Evolutionary conservation across 2,113 vertebrate genomes (phyloP), one percentile per base, ranked within the genome.

Genomic region (Campylomormyrus numenius): DNA sequence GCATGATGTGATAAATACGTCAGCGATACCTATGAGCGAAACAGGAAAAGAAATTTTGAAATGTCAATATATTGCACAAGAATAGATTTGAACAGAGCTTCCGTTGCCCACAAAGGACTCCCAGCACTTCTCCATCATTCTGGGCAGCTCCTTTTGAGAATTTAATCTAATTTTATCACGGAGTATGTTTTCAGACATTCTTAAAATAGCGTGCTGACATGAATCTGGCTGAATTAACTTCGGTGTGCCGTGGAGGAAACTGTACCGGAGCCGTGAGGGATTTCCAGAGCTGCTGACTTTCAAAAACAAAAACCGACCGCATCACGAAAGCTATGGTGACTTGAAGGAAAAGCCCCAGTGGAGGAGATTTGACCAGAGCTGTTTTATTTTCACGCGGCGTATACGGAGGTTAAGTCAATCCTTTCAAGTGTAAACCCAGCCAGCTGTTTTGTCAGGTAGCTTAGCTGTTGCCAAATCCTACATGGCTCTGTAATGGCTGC

Each of bases 121-220:
- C 10, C 17, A 39, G 88, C 31, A 62, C 39, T 85, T 89, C 58
- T 56, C 52, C 52, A 85, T 77, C 42, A 86, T 19, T 86, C 88
- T 17, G 19, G 5, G 88, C 17, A 89, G 24, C 2, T 58, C 31
- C 77, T 56, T n/a, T 90, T 83, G 90, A 89, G 91, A 88, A 87
- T 90, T 90, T 85, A 85, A 90, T 90, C 87, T 49, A 86, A 90
- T 91, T 91, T 89, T 66, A 87, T 87, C 83, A 50, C 48, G 53
- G 86, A 90, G 46, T 42, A 90, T 89, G 74, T 87, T 74, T 90
- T 42, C 45, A 86, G 77, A 83, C 70, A 90, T 77, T 45, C 87
- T 56, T 70, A 87, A 90, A 90, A 89, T 90, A 90, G 89, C 88
- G 80, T 35, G 49, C 48, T 90, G 88, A 89, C n/a, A 80, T 48